phyloP scores from a whole-genome alignment of 2,113 vertebrate genomes.

The Callopanchax toddi region DNA sequence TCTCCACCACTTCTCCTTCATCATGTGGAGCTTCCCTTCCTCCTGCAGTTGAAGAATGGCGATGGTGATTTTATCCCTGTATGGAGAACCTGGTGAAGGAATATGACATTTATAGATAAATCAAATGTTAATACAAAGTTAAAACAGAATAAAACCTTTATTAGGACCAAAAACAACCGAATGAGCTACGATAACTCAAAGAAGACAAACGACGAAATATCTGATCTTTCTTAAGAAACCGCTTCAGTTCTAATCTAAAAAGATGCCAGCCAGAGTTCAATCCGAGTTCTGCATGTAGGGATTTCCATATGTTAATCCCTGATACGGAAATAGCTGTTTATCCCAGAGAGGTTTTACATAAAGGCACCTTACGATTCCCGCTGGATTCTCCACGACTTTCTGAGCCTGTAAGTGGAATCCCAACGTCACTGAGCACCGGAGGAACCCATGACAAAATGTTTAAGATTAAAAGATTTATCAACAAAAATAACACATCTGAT shows the following conservation, averaged over 20 bases:
- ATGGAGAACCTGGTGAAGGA: slow-evolving; percentile 86
- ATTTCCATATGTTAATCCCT: not conserved
- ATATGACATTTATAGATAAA: not conserved
- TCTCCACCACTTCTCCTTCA: slow-evolving; percentile 99
- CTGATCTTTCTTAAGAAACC: not conserved
- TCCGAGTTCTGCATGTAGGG: not conserved
- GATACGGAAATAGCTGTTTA: not conserved
- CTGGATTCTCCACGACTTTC: not conserved
- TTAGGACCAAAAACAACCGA: too few relatives aligned
- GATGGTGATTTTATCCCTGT: slow-evolving; percentile 95
- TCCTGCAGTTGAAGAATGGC: slow-evolving; percentile 98
- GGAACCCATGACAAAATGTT: not conserved
- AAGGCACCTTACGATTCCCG: not conserved
- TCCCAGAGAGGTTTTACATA: not conserved
- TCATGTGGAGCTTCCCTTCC: slow-evolving; percentile 96
- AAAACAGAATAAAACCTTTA: too few relatives aligned
- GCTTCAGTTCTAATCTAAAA: not conserved
- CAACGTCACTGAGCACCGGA: not conserved
- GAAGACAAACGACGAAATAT: not conserved
- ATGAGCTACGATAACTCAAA: too few relatives aligned
- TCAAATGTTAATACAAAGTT: not conserved
- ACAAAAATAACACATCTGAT: not conserved
- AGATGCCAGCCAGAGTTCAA: not conserved
- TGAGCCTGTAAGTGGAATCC: not conserved
- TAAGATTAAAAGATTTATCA: not conserved